Evolutionary conservation across 2,888 invertebrate genomes (phyloP), one percentile per base, ranked within the genome.

Genomic region (Lagria hirta): DNA sequence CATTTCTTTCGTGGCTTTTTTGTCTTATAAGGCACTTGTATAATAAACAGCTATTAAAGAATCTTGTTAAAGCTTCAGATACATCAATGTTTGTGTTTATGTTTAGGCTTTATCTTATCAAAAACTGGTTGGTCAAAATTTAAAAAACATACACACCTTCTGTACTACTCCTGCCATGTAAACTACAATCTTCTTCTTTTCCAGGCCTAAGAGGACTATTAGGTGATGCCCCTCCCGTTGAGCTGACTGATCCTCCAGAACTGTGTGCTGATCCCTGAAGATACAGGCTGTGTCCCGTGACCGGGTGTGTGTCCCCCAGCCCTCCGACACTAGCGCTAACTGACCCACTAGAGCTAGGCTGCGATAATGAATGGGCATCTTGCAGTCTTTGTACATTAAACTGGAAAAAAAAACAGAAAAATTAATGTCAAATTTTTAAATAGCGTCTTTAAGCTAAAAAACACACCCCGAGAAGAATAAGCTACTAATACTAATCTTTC

Each of bases 151-250:
- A 59, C 55, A 61, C 46, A 79, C 79, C 80, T 62, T 80, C 80
- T 5, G 79, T 77, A 65, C 79, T 80, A 67, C 78, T 76, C 54
- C 80, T 74, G 20, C 78, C 79, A 62, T 79, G 80, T 57, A 78
- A 71, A 49, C 79, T 78, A 51, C 79, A 75, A 55, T 80, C 80
- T 65, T 82, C 82, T 69, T 82, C 82, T 68, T 82, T 81, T 64
- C 81, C 75, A 46, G 79, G 76, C 50, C 72, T 57, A 21, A 70
- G 64, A n/a, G 72, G 72, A 54, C 72, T 72, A 20, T 66, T 67
- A 2, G 73, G 72, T 3, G 71, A 71, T 14, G 68, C 69, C 21
- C 70, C 72, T 4, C 72, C 71, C 17, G 73, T 71, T 8, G 73
- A 72, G 49, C 73, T 73, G 50, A 72, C 72, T 13, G 73, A 72